Percentiles rank a stretch among this genome's conserved stretches.
Conservation (phyloP, 2,113 vertebrate species). For the Nipponia nippon region DNA sequence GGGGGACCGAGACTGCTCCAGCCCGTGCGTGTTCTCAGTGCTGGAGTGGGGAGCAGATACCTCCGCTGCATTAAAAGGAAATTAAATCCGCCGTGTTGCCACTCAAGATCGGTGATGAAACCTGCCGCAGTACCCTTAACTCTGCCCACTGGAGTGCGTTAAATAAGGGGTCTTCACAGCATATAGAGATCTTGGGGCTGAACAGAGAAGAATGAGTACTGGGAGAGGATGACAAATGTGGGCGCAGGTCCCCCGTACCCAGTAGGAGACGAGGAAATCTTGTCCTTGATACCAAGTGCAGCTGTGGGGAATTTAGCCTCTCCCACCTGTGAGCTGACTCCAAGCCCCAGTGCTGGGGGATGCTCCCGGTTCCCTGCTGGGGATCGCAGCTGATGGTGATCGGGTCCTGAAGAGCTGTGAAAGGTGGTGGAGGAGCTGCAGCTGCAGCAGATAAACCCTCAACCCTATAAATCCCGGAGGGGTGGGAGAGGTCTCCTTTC, state of each 20-base stretch:
- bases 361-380: not conserved
- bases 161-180: not conserved
- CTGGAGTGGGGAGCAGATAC: not conserved
- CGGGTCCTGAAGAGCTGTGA: fast-evolving
- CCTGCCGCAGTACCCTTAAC: not conserved
- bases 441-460: not conserved
- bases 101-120: not conserved
- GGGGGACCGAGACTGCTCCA: not conserved
- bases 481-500: fast-evolving
- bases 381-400: not conserved
- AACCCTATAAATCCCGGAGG: not conserved
- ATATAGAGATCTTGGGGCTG: too few species aligned
- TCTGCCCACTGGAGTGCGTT: not conserved
- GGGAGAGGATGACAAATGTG: not conserved
- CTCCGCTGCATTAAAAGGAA: not conserved
- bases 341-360: not conserved
- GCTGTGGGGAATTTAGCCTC: not conserved
- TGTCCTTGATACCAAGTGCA: not conserved
- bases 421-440: not conserved
- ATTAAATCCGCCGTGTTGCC: not conserved
- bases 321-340: not conserved
- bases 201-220: not conserved
- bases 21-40: fast-evolving
- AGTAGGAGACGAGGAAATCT: not conserved
- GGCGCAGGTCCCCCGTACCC: too few species aligned